These are phyloP conservation scores for Astreopora myriophthalma DNA, from an alignment of 64 coral and sea anemone species.

Conservation along the genomic window DNA sequence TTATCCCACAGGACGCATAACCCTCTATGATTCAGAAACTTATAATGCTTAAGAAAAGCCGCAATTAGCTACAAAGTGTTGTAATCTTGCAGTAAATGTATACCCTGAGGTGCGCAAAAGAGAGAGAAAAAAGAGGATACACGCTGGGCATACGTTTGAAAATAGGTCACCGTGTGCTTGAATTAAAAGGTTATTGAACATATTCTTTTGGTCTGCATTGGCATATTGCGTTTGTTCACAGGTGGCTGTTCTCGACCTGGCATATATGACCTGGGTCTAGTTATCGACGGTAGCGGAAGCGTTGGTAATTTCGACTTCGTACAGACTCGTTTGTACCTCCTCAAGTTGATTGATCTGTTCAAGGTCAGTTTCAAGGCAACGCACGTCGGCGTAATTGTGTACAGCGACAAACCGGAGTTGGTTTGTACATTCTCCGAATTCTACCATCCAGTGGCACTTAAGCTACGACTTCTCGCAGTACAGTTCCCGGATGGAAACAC, in stretches of 20 bases:
- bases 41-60: no score
- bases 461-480: background rate
- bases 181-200: no score
- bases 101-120: no score
- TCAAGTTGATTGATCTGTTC: background rate
- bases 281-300: conserved; percentile 36
- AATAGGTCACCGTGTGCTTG: no score
- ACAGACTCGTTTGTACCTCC: background rate
- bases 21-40: no score
- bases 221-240: background rate
- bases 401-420: conserved; percentile 16
- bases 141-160: no score
- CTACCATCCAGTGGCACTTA: background rate
- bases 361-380: background rate
- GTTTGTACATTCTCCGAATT: background rate
- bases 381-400: conserved; percentile 45
- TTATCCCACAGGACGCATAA: no score
- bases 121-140: no score
- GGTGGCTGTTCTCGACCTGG: background rate
- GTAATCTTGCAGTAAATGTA: no score
- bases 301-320: background rate
- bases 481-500: conserved; percentile 17
- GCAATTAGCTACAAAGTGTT: no score
- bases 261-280: conserved; percentile 38
- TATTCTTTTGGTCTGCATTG: background rate